phyloP scores from a whole-genome alignment of 2,113 vertebrate species.

The Podarcis raffonei region DNA sequence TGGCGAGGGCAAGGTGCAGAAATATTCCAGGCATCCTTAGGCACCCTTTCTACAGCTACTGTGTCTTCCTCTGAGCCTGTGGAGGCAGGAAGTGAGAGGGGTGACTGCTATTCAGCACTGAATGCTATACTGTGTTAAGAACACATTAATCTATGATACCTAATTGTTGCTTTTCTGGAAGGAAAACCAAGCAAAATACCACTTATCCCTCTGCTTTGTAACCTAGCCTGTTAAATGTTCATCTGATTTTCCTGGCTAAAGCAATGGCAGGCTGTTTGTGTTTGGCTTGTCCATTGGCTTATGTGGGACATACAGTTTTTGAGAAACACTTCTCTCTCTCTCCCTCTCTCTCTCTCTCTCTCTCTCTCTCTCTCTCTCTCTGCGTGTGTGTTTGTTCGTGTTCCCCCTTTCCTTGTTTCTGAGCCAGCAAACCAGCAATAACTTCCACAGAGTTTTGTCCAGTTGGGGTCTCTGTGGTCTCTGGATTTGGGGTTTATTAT shows the following conservation, averaged over 20 bases:
- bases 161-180: neutral
- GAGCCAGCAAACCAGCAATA: neutral
- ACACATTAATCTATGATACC: no score
- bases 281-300: neutral
- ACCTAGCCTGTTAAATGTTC: neutral
- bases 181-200: neutral
- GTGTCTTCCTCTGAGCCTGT: neutral
- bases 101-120: no score
- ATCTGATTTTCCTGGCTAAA: neutral
- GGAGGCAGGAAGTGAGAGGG: neutral
- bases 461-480: neutral
- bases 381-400: neutral
- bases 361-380: no score
- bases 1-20: neutral
- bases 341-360: no score
- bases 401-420: neutral
- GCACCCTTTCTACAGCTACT: neutral
- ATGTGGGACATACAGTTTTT: neutral
- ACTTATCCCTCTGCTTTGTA: neutral
- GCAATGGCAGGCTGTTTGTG: neutral
- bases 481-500: no score
- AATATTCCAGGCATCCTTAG: neutral
- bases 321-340: neutral
- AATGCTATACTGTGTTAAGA: no score
- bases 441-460: neutral